Evolutionary conservation across 2,888 invertebrate genomes (phyloP).

Genomic region (Acanthopleura granulata): DNA sequence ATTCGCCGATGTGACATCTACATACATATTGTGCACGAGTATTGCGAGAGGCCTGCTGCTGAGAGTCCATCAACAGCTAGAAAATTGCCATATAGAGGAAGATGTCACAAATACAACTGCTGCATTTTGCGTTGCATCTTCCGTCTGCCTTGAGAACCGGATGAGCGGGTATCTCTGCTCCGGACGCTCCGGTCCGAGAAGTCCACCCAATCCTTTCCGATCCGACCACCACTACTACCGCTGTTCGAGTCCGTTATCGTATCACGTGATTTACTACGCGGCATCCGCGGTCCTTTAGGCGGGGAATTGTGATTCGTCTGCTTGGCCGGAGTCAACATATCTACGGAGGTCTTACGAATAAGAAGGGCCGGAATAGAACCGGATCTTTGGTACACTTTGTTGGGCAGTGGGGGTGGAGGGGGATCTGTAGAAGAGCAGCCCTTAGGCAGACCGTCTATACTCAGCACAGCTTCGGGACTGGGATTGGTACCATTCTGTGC

Average conservation of each 20-base stretch:
- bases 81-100: neutral
- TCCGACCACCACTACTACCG: slow-evolving; percentile 15
- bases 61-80: no score
- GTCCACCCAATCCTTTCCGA: slow-evolving; percentile 14
- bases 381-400: neutral
- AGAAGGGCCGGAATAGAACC: neutral
- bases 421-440: slow-evolving; percentile 13
- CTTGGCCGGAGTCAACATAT: neutral
- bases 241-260: slow-evolving; percentile 13
- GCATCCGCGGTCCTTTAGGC: neutral
- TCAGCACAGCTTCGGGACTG: neutral
- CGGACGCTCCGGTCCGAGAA: neutral
- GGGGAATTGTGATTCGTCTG: neutral
- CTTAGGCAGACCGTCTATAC: slow-evolving; percentile 4
- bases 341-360: neutral
- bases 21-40: no score
- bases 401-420: neutral
- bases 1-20: no score
- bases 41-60: no score
- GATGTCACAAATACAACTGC: slow-evolving; percentile 6
- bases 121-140: neutral
- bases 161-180: neutral
- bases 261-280: slow-evolving; percentile 14
- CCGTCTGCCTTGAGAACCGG: neutral
- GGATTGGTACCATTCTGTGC: neutral